These are phyloP conservation scores for Cheilosia impressa DNA, from an alignment of 2,888 invertebrate genomes.

Conservation along the genomic window DNA sequence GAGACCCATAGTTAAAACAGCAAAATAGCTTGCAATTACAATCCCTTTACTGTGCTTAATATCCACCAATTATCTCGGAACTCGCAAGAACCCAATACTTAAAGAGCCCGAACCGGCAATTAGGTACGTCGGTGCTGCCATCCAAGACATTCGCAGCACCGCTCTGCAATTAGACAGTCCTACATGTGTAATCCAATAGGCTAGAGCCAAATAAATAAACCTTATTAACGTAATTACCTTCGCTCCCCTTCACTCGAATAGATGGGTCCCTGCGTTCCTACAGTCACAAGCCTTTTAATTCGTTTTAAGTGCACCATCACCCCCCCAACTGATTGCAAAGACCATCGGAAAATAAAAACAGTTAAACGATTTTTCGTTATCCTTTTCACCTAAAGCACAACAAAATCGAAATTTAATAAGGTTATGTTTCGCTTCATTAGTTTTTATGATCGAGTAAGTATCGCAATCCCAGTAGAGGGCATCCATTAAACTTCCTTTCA, in stretches of 20 bases:
- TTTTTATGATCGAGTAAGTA: slow-evolving; percentile 65
- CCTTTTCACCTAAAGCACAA: slow-evolving; percentile 29
- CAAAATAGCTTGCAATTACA: slow-evolving; percentile 56
- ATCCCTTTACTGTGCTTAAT: slow-evolving; percentile 55
- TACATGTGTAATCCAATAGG: slow-evolving; percentile 52
- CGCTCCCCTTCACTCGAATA: not conserved
- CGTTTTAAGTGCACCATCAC: slow-evolving; percentile 13
- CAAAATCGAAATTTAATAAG: slow-evolving; percentile 57
- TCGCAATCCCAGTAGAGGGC: slow-evolving; percentile 30
- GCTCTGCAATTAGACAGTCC: slow-evolving; percentile 46
- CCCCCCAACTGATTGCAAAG: not conserved
- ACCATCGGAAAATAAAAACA: slow-evolving; percentile 19
- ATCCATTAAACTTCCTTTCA: slow-evolving; percentile 23
- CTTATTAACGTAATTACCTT: slow-evolving; percentile 52
- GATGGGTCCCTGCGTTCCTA: not conserved
- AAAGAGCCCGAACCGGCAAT: slow-evolving; percentile 58
- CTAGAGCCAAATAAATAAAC: slow-evolving; percentile 41
- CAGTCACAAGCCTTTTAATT: slow-evolving; percentile 42
- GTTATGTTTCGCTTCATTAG: slow-evolving; percentile 69
- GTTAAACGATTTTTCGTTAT: slow-evolving; percentile 44
- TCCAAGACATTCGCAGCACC: slow-evolving; percentile 23
- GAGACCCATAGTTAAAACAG: slow-evolving; percentile 53
- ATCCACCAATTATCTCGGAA: slow-evolving; percentile 58
- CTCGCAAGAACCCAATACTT: slow-evolving; percentile 36
- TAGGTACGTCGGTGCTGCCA: slow-evolving; percentile 29